Base-by-base conservation (phyloP, 2,888 invertebrate species). In the Epistrophe eligans region DNA sequence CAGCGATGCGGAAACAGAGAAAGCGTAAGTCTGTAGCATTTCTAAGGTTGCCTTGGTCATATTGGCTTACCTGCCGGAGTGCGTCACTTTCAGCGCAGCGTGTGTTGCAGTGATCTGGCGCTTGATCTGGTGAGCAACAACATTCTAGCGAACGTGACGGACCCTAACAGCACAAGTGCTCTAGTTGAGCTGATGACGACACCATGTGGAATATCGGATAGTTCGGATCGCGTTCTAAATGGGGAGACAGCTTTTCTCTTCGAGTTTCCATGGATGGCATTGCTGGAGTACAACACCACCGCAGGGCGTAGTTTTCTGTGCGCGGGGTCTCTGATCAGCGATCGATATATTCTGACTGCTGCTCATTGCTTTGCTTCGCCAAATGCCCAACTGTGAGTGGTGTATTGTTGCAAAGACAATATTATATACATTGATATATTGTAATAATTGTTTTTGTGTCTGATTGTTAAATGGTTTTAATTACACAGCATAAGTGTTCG, bases 231-330 rank as follows among this genome's bases (percentile, higher is more conserved):
- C 35, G 40, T 71, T 45, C 10, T 71, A 15, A 83, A 83, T 73
- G 87, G 79, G 2, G 45, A 58, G 45, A 70, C 58, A 10, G 79
- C 87, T 45, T 79, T 79, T 43, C 76, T 83, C 11, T 76, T 55
- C 8, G 83, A 87, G 40, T 87, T 79, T 72, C 83, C 87, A 76
- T 87, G 87, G 87, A 82, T 83, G 79, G 79, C 87, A 13, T 35
- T 87, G 50, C 43, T 87, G 15, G 83, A 87, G 79, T 83, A 55
- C 19, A 83, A 62, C 76, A 87, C 71, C 24, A 43, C 62, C 2
- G 17, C 17, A 45, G 83, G 79, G 10, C 74, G 73, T 6, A 45
- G 40, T 35, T 87, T 87, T 48, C 17, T 71, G 13, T 87, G 85
- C 10, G 71, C 64, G 17, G 87, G 87, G 11, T 83, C 87, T 38